Base-by-base conservation (phyloP, 2,113 vertebrate genomes). In the Crypturellus undulatus region DNA sequence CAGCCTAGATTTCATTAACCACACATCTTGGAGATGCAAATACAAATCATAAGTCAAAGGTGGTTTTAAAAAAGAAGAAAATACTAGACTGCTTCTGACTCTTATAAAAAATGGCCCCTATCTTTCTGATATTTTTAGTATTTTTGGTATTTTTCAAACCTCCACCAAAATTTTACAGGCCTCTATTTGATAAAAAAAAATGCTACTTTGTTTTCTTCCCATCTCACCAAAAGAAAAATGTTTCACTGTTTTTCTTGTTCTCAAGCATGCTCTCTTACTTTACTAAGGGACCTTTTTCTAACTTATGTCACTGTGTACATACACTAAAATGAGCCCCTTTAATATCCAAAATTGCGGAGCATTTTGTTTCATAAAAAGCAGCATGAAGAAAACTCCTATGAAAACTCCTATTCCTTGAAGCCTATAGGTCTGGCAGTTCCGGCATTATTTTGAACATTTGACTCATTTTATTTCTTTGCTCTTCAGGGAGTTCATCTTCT, bases 401-500 rank as follows among this genome's bases (percentile, higher is more conserved):
- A 84, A 92, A 86, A n/a, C 3, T 49, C 30, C 1, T 18, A 2
- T 47, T 72, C n/a, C 58, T 63, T 59, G 42, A 91, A 72, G 47
- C 60, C 60, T 18, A 10, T 0, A 0, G 89, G 25, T 40, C 64
- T 75, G 32, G 36, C 17, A 90, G 77, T 38, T 82, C 7, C 38
- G 85, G 30, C 8, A 10, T 30, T 87, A 34, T 28, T 89, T 19
- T 87, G 67, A 93, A 82, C 47, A 69, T 72, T 90, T 88, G 71
- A 72, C 62, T 73, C 51, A 72, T 72, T 90, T 90, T 75, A 72
- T 72, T 73, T 80, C 32, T 67, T 82, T 94, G 51, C 88, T 52
- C 62, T 83, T 91, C 68, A 72, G 32, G 43, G 26, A 90, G 5
- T 79, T 95, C 8, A 78, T 90, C 92, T 96, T 79, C 87, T 90